phyloP scores from a whole-genome alignment of 2,797 vertebrate species.

The Lacerta bilineata region DNA sequence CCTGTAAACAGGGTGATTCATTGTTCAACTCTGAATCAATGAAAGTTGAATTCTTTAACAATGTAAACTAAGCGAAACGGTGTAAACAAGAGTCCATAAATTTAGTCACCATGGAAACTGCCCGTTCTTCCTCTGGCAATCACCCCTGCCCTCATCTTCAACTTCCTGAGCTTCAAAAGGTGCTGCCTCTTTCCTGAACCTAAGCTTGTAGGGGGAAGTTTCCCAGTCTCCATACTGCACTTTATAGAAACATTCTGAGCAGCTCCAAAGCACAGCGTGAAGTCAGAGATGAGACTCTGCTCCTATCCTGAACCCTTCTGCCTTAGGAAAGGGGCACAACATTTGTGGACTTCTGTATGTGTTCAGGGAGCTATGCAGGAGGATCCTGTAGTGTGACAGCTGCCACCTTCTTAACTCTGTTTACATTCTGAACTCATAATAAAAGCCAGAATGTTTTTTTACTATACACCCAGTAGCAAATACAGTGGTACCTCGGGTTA shows the following conservation, averaged over 20 bases:
- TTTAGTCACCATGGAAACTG: neutral
- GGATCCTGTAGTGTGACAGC: neutral
- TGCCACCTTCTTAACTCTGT: neutral
- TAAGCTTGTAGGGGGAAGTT: neutral
- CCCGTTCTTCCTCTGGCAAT: neutral
- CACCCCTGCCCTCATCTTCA: neutral
- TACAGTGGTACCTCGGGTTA: too few species aligned
- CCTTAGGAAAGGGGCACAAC: neutral
- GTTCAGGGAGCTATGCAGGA: neutral
- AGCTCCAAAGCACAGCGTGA: neutral
- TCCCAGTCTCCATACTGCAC: neutral
- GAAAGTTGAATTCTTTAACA: neutral
- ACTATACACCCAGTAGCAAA: neutral
- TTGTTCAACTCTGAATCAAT: conserved; percentile 4
- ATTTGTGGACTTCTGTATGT: neutral
- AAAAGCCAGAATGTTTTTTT: neutral
- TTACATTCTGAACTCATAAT: neutral
- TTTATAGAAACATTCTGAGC: neutral
- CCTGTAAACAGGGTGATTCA: neutral
- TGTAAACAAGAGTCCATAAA: conserved; percentile 16
- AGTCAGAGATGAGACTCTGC: neutral
- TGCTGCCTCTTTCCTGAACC: neutral
- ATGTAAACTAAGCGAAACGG: conserved; percentile 3
- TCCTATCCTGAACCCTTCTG: neutral
- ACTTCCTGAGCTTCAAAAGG: conserved; percentile 5